phyloP scores from a whole-genome alignment of 2,888 invertebrate genomes.

The Caenorhabditis sp. region DNA sequence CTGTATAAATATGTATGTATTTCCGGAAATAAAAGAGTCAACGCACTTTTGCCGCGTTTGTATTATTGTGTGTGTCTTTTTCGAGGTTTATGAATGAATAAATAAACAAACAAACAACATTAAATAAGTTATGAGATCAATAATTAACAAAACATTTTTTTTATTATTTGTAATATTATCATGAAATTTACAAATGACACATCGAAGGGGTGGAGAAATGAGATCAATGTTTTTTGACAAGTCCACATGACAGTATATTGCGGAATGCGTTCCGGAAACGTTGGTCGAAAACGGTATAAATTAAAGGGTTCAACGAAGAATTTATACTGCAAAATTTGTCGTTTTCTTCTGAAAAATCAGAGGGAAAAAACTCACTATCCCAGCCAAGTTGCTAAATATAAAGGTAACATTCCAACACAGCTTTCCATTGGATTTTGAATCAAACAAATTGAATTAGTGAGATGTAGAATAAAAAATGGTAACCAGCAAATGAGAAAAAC shows the following conservation, averaged over 20 bases:
- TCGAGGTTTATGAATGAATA: not conserved
- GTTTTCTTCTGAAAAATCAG: not conserved
- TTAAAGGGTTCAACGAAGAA: constrained; percentile 68
- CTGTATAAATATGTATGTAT: too few relatives aligned
- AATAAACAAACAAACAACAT: not conserved
- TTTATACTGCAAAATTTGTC: constrained; percentile 54
- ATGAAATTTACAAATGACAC: not conserved
- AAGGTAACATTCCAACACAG: constrained; percentile 74
- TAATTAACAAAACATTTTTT: not conserved
- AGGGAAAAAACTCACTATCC: constrained; percentile 78
- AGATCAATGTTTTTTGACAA: constrained; percentile 38
- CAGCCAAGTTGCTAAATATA: constrained; percentile 94
- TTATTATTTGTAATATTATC: not conserved
- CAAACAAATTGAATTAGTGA: constrained; percentile 93
- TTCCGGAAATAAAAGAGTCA: too few relatives aligned
- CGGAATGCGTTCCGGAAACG: constrained; percentile 68
- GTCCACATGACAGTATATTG: constrained; percentile 57
- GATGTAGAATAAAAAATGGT: constrained; percentile 97
- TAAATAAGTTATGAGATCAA: not conserved
- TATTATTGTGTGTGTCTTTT: too few relatives aligned
- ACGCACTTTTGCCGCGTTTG: too few relatives aligned
- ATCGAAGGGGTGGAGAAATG: not conserved
- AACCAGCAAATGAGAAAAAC: constrained; percentile 98
- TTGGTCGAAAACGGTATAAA: constrained; percentile 70
- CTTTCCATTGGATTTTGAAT: constrained; percentile 40